These are phyloP conservation scores for Cataglyphis rosenhaueri DNA, from an alignment of 2,888 invertebrate genomes.

Conservation along the genomic window DNA sequence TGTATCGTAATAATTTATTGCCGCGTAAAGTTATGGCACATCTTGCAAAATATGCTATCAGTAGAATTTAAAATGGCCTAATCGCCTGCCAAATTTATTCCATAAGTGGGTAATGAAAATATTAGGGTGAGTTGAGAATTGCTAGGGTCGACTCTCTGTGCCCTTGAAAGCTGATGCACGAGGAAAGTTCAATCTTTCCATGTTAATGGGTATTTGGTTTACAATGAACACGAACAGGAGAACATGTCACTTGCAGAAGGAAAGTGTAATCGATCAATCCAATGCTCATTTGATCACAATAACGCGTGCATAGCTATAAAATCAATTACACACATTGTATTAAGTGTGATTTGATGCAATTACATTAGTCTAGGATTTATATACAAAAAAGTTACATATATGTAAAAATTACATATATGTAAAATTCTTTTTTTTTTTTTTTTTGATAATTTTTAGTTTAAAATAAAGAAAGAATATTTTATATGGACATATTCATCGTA, in stretches of 20 bases:
- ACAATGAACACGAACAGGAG: slow-evolving; percentile 59
- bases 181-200: slow-evolving; percentile 70
- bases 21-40: neutral
- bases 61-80: slow-evolving; percentile 51
- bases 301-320: neutral
- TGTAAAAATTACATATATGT: neutral
- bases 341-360: neutral
- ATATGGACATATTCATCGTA: neutral
- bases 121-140: slow-evolving; percentile 52
- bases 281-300: slow-evolving; percentile 64
- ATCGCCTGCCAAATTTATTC: slow-evolving; percentile 44
- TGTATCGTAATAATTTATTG: neutral
- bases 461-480: neutral
- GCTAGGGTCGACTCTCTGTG: slow-evolving; percentile 63
- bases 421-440: slow-evolving; percentile 9
- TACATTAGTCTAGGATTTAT: neutral
- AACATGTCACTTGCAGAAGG: slow-evolving; percentile 66
- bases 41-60: neutral
- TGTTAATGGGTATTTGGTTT: slow-evolving; percentile 72
- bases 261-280: slow-evolving; percentile 75
- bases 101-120: slow-evolving; percentile 36
- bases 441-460: neutral
- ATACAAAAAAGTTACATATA: neutral
- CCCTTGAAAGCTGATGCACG: slow-evolving; percentile 70
- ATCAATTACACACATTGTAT: neutral